phyloP scores from a whole-genome alignment of 2,888 invertebrate genomes.

The Acleris emargana region DNA sequence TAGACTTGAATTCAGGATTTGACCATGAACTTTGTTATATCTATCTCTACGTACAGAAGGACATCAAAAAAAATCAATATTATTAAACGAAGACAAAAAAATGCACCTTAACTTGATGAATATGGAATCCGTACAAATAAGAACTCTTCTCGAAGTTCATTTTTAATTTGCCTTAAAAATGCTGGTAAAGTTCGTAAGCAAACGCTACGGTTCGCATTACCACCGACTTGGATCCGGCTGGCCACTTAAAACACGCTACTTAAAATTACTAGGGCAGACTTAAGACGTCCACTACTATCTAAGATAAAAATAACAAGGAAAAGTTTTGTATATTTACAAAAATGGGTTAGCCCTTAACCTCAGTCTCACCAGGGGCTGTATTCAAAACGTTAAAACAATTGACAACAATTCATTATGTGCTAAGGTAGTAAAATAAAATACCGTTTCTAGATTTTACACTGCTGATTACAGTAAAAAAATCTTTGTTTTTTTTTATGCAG shows the following conservation, averaged over 20 bases:
- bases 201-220: neutral
- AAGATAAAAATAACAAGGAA: too few relatives aligned
- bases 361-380: too few relatives aligned
- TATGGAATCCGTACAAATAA: neutral
- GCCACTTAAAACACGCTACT: slow-evolving; percentile 4
- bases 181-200: neutral
- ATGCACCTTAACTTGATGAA: neutral
- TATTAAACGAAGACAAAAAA: neutral
- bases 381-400: too few relatives aligned
- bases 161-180: neutral
- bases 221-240: slow-evolving; percentile 3
- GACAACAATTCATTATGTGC: too few relatives aligned
- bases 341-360: too few relatives aligned
- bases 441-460: too few relatives aligned
- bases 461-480: too few relatives aligned
- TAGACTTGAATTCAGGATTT: too few relatives aligned
- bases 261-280: slow-evolving; percentile 3
- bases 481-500: too few relatives aligned
- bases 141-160: neutral
- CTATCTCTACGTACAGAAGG: neutral
- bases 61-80: neutral
- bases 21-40: too few relatives aligned
- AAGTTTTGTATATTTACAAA: too few relatives aligned
- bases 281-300: neutral
- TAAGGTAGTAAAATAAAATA: too few relatives aligned